A percentile compares a stretch with the other conserved stretches of the same genome.
Conservation (phyloP, 1,140 invertebrate genomes). For the Pseudomyrmex gracilis region DNA sequence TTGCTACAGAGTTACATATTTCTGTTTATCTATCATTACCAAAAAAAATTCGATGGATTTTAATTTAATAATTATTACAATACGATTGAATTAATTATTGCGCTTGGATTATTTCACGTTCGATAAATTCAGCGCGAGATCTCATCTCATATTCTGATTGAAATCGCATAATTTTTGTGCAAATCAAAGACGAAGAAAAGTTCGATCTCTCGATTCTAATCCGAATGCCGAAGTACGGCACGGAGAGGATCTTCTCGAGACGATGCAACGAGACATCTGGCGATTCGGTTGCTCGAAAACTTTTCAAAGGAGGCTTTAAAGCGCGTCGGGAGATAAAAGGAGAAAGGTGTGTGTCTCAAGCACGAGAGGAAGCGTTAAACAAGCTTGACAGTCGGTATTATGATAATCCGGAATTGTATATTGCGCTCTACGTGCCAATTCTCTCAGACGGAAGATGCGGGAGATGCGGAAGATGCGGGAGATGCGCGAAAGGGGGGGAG, state of each 20-base stretch:
- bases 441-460: slow-evolving; percentile 1
- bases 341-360: slow-evolving; percentile 57
- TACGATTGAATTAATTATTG: no score
- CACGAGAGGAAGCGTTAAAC: slow-evolving; percentile 30
- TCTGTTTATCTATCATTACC: background rate
- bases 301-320: slow-evolving; percentile 41
- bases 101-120: no score
- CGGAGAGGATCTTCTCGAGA: slow-evolving; percentile 16
- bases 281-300: slow-evolving; percentile 43
- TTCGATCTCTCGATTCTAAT: slow-evolving; percentile 49
- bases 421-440: slow-evolving; percentile 54
- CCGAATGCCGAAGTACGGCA: slow-evolving; percentile 14
- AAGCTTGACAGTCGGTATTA: slow-evolving; percentile 68
- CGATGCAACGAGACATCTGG: slow-evolving; percentile 39
- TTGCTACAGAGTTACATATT: background rate
- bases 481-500: no score
- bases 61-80: background rate
- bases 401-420: slow-evolving; percentile 75
- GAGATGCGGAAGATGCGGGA: slow-evolving; percentile 20
- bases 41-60: background rate
- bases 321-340: background rate
- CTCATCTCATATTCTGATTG: no score
- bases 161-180: background rate
- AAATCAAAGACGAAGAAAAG: slow-evolving; percentile 34
- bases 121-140: no score